phyloP scores from a whole-genome alignment of 2,113 vertebrate genomes.

The Dicentrarchus labrax region DNA sequence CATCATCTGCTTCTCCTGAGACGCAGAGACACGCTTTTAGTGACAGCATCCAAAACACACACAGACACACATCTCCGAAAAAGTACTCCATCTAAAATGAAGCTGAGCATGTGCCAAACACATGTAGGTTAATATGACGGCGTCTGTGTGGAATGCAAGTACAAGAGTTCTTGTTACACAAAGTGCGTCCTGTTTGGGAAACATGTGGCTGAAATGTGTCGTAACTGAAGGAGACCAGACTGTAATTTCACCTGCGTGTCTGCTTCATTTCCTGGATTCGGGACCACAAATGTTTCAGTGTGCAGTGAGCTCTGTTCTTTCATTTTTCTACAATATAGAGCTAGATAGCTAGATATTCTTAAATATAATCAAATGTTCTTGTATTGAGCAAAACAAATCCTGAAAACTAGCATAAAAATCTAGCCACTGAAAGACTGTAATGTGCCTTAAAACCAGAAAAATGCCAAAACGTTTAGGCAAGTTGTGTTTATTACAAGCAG shows the following conservation, averaged over 20 bases:
- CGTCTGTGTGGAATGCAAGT: constrained; percentile 37
- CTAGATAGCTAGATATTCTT: too few relatives aligned
- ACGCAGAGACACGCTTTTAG: constrained; percentile 20
- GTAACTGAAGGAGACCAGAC: constrained; percentile 16
- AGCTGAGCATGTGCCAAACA: constrained; percentile 7
- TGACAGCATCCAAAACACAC: constrained; percentile 29
- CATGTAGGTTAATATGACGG: neutral
- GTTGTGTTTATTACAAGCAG: too few relatives aligned
- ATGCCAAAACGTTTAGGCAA: too few relatives aligned
- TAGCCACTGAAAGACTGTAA: too few relatives aligned
- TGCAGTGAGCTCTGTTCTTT: constrained; percentile 14
- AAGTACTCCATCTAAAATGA: neutral
- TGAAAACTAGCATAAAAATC: too few relatives aligned
- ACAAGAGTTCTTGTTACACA: constrained; percentile 16
- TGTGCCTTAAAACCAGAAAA: too few relatives aligned
- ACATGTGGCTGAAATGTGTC: constrained; percentile 39
- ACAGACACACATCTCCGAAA: neutral
- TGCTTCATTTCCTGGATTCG: constrained; percentile 48
- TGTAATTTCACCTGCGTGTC: constrained; percentile 27
- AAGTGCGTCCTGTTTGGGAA: constrained; percentile 28
- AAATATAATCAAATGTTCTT: too few relatives aligned
- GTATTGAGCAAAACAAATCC: too few relatives aligned
- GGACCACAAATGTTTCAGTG: constrained; percentile 12
- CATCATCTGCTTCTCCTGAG: constrained; percentile 87
- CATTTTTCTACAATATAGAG: neutral